phyloP scores from a whole-genome alignment of 2,888 invertebrate genomes.

The Caenorhabditis drosophilae region DNA sequence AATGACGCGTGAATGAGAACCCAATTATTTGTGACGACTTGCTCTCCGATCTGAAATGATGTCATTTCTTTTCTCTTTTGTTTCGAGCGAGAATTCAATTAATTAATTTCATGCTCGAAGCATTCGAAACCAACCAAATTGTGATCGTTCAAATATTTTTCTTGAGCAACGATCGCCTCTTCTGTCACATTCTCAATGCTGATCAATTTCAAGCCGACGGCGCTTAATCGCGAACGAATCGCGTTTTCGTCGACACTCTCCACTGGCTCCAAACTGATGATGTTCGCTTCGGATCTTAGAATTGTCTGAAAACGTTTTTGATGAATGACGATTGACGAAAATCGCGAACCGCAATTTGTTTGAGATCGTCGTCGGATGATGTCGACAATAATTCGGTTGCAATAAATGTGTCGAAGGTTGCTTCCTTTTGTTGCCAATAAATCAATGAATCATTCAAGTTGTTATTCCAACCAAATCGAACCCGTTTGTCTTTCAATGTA shows the following conservation, averaged over 20 bases:
- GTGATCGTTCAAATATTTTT: slow-evolving; percentile 46
- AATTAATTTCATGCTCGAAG: neutral
- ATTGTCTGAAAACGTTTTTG: slow-evolving; percentile 30
- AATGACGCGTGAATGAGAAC: slow-evolving; percentile 34
- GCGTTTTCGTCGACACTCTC: slow-evolving; percentile 27
- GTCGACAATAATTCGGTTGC: slow-evolving; percentile 55
- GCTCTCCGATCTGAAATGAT: slow-evolving; percentile 13
- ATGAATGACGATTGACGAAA: neutral
- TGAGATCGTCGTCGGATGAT: slow-evolving; percentile 33
- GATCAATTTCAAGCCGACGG: slow-evolving; percentile 19
- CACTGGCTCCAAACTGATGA: slow-evolving; percentile 50
- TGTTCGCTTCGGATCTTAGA: slow-evolving; percentile 36
- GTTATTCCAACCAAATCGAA: slow-evolving; percentile 54
- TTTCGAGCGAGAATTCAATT: neutral
- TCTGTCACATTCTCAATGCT: slow-evolving; percentile 41
- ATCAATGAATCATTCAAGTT: slow-evolving; percentile 30
- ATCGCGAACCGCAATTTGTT: neutral
- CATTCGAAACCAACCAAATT: slow-evolving; percentile 8
- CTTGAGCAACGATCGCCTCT: slow-evolving; percentile 32
- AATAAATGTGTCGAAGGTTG: slow-evolving; percentile 52
- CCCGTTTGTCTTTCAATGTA: slow-evolving; percentile 51
- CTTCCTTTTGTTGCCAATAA: slow-evolving; percentile 50
- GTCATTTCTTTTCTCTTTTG: neutral
- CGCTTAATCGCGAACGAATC: slow-evolving; percentile 18
- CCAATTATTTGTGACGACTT: slow-evolving; percentile 19